Evolutionary conservation across 2,797 vertebrate genomes (phyloP).

Genomic region (Chelidonichthys spinosus): DNA sequence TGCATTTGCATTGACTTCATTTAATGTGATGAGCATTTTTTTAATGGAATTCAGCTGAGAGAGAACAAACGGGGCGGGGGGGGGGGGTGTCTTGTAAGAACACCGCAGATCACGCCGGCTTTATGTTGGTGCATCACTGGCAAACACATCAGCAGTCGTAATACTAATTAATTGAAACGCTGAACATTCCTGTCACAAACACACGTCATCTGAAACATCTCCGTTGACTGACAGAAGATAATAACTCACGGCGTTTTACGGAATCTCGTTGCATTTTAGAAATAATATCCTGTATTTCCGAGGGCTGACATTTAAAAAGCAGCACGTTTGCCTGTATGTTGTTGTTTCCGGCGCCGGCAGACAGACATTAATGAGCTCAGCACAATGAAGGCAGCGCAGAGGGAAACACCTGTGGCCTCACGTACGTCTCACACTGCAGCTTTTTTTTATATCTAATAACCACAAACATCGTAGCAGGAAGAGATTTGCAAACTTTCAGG

Average conservation of each 20-base stretch:
- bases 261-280: conserved; percentile 34
- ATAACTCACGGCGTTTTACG: conserved; percentile 49
- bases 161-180: conserved; percentile 52
- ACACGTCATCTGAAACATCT: conserved; percentile 38
- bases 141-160: conserved; percentile 34
- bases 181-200: conserved; percentile 32
- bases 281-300: conserved; percentile 44
- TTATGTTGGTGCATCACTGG: conserved; percentile 42
- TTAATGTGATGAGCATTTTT: conserved; percentile 50
- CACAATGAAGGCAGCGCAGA: conserved; percentile 42
- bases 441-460: conserved; percentile 44
- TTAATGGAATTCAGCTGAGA: conserved; percentile 55
- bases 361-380: conserved; percentile 54
- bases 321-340: conserved; percentile 4
- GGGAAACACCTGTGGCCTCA: conserved; percentile 66
- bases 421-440: conserved; percentile 23
- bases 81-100: conserved; percentile 16
- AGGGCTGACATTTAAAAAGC: conserved; percentile 15
- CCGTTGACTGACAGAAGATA: conserved; percentile 43
- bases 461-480: conserved; percentile 5
- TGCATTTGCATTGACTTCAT: conserved; percentile 53
- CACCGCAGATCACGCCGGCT: conserved; percentile 31
- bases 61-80: conserved; percentile 36
- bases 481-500: conserved; percentile 45
- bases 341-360: conserved; percentile 27